Evolutionary conservation across 1,140 invertebrate species (phyloP).

Genomic region (Aphaenogaster floridana): DNA sequence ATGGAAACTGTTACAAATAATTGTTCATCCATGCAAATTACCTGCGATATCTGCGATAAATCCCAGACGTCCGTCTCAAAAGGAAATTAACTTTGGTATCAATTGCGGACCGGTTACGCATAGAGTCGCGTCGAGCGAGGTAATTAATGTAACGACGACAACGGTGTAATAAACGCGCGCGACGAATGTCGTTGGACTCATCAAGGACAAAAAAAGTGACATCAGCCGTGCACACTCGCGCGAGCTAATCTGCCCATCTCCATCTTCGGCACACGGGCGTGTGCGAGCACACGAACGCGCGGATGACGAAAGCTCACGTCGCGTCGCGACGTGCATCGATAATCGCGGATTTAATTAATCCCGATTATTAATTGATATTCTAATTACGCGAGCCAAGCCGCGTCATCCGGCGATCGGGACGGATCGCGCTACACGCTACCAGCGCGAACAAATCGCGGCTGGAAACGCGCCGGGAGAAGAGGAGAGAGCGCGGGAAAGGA

Average conservation of each 20-base stretch:
- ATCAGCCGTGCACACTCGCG: background rate
- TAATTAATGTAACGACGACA: constrained; percentile 58
- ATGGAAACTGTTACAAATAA: constrained; percentile 20
- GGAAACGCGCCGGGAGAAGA: constrained; percentile 26
- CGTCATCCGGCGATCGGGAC: constrained; percentile 37
- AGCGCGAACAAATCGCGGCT: constrained; percentile 22
- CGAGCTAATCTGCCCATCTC: constrained; percentile 19
- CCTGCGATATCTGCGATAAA: background rate
- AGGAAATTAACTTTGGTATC: constrained; percentile 33
- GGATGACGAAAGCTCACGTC: constrained; percentile 49
- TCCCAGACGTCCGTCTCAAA: background rate
- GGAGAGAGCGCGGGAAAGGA: constrained; percentile 31
- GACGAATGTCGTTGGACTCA: constrained; percentile 53
- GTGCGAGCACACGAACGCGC: background rate
- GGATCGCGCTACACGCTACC: constrained; percentile 65
- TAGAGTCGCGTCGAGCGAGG: background rate
- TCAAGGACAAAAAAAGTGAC: constrained; percentile 56
- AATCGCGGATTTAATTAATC: constrained; percentile 76
- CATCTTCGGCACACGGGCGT: constrained; percentile 12
- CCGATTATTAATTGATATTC: constrained; percentile 80
- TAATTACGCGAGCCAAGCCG: constrained; percentile 75
- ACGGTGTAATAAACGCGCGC: constrained; percentile 50
- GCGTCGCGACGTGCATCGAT: constrained; percentile 55
- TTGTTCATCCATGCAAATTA: constrained; percentile 21
- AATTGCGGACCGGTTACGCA: constrained; percentile 16